phyloP scores from a whole-genome alignment of 2,888 invertebrate genomes.

The Agrotis segetum region DNA sequence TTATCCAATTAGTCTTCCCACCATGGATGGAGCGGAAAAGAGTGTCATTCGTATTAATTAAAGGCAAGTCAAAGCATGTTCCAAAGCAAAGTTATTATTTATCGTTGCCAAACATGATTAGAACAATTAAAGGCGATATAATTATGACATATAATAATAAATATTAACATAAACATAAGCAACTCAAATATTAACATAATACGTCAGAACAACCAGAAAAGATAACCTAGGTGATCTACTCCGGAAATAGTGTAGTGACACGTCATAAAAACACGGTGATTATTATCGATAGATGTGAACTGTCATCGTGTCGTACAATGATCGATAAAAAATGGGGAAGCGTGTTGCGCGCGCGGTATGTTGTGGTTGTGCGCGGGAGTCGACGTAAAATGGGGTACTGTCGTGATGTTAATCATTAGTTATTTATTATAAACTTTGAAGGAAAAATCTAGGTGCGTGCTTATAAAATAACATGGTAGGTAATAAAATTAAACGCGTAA shows the following conservation, averaged over 20 bases:
- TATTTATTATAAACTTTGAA: neutral
- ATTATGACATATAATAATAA: neutral
- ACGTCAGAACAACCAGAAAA: slow-evolving; percentile 31
- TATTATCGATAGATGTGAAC: slow-evolving; percentile 74
- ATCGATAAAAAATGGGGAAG: slow-evolving; percentile 79
- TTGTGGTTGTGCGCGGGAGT: slow-evolving; percentile 59
- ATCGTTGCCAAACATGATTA: neutral
- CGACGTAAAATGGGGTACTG: slow-evolving; percentile 56
- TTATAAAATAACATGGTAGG: too few relatives aligned
- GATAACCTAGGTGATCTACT: slow-evolving; percentile 61
- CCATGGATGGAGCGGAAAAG: too few relatives aligned
- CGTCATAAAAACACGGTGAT: slow-evolving; percentile 67
- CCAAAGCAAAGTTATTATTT: neutral
- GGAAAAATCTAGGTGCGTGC: neutral
- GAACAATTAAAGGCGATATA: neutral
- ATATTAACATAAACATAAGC: slow-evolving; percentile 23
- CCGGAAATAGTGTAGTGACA: slow-evolving; percentile 72
- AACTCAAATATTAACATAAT: slow-evolving; percentile 9
- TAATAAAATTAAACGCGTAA: too few relatives aligned
- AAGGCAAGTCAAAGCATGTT: too few relatives aligned
- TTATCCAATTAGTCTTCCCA: too few relatives aligned
- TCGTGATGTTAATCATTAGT: slow-evolving; percentile 45
- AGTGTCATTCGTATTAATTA: too few relatives aligned
- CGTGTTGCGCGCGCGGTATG: slow-evolving; percentile 58
- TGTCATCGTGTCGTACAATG: slow-evolving; percentile 70